A percentile compares a stretch with the other conserved stretches of the same genome.
Evolutionary conservation across 2,797 vertebrate species (phyloP).

Genomic region (Clarias fuscus): DNA sequence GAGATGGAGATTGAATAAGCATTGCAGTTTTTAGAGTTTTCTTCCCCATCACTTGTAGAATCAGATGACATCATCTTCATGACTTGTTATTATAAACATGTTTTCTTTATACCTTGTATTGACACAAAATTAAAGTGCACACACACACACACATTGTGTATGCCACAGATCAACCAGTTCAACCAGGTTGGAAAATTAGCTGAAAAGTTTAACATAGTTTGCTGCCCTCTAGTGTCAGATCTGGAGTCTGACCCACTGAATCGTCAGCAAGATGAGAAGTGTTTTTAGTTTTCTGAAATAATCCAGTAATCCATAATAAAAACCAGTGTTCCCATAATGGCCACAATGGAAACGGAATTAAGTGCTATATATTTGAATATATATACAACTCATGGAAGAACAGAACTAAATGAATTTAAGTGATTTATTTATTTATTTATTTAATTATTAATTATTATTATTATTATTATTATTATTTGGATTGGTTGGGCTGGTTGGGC

Average conservation of each 20-base stretch:
- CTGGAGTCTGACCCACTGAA: background rate
- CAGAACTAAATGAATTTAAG: background rate
- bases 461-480: too few species aligned
- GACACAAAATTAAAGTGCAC: background rate
- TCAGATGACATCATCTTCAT: background rate
- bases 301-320: background rate
- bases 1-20: background rate
- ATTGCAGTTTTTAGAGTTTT: background rate
- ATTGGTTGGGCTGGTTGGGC: background rate
- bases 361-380: background rate
- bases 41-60: background rate
- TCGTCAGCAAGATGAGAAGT: background rate
- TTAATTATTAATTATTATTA: too few species aligned
- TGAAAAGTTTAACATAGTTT: background rate
- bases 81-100: background rate
- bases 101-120: background rate
- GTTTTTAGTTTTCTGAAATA: background rate
- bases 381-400: background rate
- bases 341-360: too few species aligned
- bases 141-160: background rate
- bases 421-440: background rate
- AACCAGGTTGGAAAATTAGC: background rate
- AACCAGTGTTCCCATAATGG: background rate
- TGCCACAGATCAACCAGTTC: background rate
- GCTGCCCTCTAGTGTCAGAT: constrained; percentile 14